Conservation (phyloP, 1,140 invertebrate genomes). For the Protaetia brevitarsis region DNA sequence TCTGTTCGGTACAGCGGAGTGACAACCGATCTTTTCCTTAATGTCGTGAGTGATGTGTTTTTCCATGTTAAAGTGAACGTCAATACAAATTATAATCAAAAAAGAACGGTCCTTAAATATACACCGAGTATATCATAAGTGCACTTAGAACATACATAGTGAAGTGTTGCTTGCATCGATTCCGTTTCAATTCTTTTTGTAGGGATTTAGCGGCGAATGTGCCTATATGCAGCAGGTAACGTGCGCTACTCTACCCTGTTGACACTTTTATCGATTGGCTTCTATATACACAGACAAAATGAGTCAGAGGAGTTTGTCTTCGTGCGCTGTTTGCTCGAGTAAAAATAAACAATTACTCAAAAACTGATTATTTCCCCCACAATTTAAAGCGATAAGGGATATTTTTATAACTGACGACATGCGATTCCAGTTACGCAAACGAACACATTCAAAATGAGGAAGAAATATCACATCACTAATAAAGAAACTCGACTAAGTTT, state of each 20-base stretch:
- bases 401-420: no score
- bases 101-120: constrained; percentile 5
- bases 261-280: constrained; percentile 9
- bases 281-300: no score
- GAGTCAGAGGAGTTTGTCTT: background rate
- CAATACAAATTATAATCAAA: background rate
- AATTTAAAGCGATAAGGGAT: no score
- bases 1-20: background rate
- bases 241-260: background rate
- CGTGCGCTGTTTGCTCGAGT: background rate
- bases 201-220: background rate
- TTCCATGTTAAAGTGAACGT: background rate
- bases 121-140: background rate
- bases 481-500: no score
- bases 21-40: background rate
- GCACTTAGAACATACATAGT: background rate
- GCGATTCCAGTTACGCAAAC: no score
- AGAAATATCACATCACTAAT: no score
- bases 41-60: background rate
- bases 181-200: background rate
- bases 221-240: background rate
- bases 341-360: background rate
- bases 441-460: no score
- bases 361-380: background rate
- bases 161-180: background rate